Evolutionary conservation across 2,113 vertebrate species (phyloP), one percentile per base, ranked within the genome.

Genomic region (Thalassarche chlororhynchos): DNA sequence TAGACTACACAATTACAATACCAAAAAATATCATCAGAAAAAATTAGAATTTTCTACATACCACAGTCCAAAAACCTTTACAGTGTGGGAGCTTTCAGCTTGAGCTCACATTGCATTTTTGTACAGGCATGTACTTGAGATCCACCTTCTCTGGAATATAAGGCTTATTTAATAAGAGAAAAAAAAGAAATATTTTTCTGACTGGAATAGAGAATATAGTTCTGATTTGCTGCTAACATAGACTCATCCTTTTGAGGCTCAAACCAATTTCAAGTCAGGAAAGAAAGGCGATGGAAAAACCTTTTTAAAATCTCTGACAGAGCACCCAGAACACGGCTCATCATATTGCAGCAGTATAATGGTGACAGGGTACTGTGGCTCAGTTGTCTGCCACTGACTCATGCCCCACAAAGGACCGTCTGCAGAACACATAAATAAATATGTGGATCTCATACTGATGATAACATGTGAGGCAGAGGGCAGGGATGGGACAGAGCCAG

Each of bases 1-100:
- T 2, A 93, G 57, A 74, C 68, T 84, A 69, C 51, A 68, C 47
- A 71, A 75, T 75, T 91, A 65, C 61, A 93, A 61, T 79, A 60
- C 25, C 26, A 80, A 90, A 80, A 96, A 76, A 72, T 85, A 89
- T 9, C 11, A 66, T 77, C 49, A 70, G 58, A 62, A 89, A 89
- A 95, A 79, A 25, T 1, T 9, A 34, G 34, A 69, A 94, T 90
- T 91, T 96, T 96, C 74, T 89, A 58, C 94, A 96, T 96, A 77
- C 91, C 87, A 90, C 26, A 55, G 16, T 70, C 49, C 44, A 47
- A 92, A 76, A 42, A 47, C 38, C 14, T 71, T 91, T 60, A 51
- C 46, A 71, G 46, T 72, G 16, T 2, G 0, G n/a, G 16, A 66
- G 12, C 38, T 60, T 89, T 79, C 82, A 85, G 19, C 42, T 55